A percentile compares a stretch with the other conserved stretches of the same genome.
phyloP scores from a whole-genome alignment of 2,888 invertebrate genomes.

The Lacanobia wlatinum region DNA sequence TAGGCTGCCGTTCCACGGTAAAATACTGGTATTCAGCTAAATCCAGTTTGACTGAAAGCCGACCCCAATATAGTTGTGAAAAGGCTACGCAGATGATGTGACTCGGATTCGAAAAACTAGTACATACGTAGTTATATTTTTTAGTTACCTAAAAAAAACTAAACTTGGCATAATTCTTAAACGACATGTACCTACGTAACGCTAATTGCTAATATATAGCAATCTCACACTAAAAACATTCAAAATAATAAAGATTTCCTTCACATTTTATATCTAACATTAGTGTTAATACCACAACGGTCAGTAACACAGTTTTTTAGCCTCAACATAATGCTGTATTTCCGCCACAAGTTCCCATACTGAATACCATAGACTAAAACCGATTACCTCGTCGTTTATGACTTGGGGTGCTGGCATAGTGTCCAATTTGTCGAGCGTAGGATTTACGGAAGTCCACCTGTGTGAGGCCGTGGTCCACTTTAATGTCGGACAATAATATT shows the following conservation, averaged over 20 bases:
- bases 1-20: no score
- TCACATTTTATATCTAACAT: not conserved
- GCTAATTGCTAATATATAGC: not conserved
- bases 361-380: constrained; percentile 11
- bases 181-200: no score
- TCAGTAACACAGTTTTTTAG: not conserved
- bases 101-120: no score
- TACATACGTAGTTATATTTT: no score
- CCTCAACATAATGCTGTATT: constrained; percentile 2
- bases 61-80: no score
- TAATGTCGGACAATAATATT: constrained; percentile 57
- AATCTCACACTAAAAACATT: not conserved
- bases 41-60: no score
- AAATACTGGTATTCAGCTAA: no score
- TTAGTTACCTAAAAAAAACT: no score
- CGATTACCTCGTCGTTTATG: constrained; percentile 43
- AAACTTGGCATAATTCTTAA: no score
- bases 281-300: not conserved
- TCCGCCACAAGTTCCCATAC: constrained; percentile 7
- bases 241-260: not conserved
- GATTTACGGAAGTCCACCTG: constrained; percentile 51
- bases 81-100: no score
- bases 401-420: constrained; percentile 42
- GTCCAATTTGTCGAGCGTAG: constrained; percentile 60
- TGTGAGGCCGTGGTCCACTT: constrained; percentile 45